Evolutionary conservation across 2,113 vertebrate species (phyloP).

Genomic region (Sebastes fasciatus): DNA sequence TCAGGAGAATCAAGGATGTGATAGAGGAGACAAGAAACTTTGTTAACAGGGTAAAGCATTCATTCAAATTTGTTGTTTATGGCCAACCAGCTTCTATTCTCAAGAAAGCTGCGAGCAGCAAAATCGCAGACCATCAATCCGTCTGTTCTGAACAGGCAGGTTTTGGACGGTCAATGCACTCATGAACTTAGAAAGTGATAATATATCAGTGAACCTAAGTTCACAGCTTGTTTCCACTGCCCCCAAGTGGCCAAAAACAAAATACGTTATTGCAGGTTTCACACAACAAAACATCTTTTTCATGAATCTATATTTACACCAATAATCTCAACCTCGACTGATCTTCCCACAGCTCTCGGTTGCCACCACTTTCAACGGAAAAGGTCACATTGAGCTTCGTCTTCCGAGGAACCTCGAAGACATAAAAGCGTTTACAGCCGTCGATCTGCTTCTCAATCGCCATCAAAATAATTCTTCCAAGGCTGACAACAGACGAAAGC

Average conservation of each 20-base stretch:
- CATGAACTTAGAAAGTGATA: neutral
- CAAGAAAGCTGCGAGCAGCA: neutral
- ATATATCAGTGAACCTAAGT: neutral
- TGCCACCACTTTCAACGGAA: conserved; percentile 90
- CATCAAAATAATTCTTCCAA: conserved; percentile 49
- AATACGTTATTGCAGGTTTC: neutral
- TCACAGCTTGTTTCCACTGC: neutral
- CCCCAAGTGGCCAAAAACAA: neutral
- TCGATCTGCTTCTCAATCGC: conserved; percentile 88
- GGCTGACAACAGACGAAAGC: neutral
- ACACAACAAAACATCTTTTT: neutral
- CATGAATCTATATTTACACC: neutral
- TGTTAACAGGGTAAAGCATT: conserved; percentile 85
- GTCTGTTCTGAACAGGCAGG: too few relatives aligned
- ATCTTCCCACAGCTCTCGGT: conserved; percentile 82
- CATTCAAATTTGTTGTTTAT: neutral
- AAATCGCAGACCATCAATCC: too few relatives aligned
- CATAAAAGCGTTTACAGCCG: conserved; percentile 88
- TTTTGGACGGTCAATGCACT: too few relatives aligned
- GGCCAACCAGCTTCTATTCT: neutral
- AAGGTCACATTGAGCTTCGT: conserved; percentile 88
- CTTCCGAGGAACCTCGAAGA: conserved; percentile 87
- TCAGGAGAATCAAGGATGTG: conserved; percentile 88
- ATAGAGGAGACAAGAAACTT: conserved; percentile 89
- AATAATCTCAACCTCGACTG: neutral